phyloP scores from a whole-genome alignment of 2,888 invertebrate species.

The Lasioglossum oenotherae region DNA sequence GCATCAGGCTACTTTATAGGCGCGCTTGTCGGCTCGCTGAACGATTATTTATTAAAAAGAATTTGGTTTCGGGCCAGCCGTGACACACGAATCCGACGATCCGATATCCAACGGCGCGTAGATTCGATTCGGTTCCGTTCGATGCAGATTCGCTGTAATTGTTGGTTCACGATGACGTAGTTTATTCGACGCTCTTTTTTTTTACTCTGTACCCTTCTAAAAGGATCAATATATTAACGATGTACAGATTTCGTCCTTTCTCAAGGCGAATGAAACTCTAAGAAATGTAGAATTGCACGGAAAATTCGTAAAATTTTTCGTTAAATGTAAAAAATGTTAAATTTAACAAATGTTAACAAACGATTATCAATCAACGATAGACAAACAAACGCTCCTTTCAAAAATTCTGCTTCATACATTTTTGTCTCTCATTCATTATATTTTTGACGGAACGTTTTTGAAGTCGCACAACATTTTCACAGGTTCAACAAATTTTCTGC shows the following conservation, averaged over 20 bases:
- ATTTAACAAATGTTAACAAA: no score
- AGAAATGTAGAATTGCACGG: no score
- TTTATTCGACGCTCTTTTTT: neutral
- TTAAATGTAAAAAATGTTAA: no score
- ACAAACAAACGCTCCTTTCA: no score
- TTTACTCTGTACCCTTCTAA: neutral
- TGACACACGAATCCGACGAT: neutral
- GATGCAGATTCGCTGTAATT: neutral
- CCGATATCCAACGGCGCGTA: neutral
- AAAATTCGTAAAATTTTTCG: neutral
- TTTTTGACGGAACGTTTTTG: no score
- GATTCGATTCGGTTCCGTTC: neutral
- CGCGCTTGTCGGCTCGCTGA: neutral
- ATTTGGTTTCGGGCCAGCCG: neutral
- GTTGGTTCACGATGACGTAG: neutral
- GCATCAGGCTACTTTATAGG: constrained; percentile 40
- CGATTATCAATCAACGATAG: no score
- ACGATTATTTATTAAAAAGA: constrained; percentile 22
- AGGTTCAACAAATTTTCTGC: no score
- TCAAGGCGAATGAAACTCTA: no score
- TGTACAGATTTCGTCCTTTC: neutral
- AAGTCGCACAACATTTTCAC: no score
- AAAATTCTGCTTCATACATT: no score
- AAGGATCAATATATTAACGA: neutral
- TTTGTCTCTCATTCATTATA: no score